Conservation (phyloP, 2,797 vertebrate genomes). For the Microhierax caerulescens region DNA sequence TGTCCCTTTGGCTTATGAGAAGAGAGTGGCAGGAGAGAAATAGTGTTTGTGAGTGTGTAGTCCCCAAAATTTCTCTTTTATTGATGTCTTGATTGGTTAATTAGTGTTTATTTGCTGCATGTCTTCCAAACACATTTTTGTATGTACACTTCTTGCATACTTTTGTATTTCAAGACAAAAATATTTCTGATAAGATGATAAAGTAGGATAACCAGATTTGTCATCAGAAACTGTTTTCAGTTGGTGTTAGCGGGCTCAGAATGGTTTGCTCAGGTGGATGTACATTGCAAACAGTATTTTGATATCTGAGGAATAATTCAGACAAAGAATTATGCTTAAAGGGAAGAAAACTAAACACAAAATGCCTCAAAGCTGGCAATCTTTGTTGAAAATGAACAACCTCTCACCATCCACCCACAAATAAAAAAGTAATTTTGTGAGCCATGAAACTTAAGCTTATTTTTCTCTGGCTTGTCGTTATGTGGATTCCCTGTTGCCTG, state of each 20-base stretch:
- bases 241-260: background rate
- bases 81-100: background rate
- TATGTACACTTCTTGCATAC: background rate
- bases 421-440: slow-evolving; percentile 21
- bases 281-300: background rate
- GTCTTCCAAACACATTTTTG: background rate
- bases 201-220: background rate
- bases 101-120: background rate
- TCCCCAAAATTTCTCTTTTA: background rate
- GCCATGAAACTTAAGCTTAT: slow-evolving; percentile 17
- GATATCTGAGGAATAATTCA: background rate
- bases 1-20: background rate
- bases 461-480: slow-evolving; percentile 15
- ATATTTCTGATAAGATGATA: background rate
- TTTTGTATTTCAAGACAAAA: background rate
- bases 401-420: background rate
- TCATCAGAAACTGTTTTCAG: background rate
- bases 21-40: background rate
- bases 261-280: background rate
- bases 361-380: background rate
- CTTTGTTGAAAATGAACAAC: slow-evolving; percentile 3
- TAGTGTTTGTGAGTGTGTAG: background rate
- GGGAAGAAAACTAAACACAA: background rate
- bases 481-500: slow-evolving; percentile 8
- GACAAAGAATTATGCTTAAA: background rate